Conservation (phyloP, 2,888 invertebrate species). For the Sylvicola fuscatus region DNA sequence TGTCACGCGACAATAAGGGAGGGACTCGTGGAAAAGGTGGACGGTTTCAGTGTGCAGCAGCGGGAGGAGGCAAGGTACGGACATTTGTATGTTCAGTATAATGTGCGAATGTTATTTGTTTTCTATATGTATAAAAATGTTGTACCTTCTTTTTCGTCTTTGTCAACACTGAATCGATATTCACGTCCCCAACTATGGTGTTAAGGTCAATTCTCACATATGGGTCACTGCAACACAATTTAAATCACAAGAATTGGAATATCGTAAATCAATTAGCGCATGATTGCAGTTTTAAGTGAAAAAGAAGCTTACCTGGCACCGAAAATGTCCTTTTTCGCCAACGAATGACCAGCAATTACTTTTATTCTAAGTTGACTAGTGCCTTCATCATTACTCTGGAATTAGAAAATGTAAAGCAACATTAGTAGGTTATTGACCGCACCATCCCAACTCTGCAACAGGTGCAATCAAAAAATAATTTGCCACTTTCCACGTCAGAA, state of each 20-base stretch:
- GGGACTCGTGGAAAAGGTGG: too few relatives aligned
- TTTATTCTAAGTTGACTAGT: conserved; percentile 66
- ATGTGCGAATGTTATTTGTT: too few relatives aligned
- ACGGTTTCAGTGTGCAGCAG: too few relatives aligned
- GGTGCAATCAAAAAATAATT: too few relatives aligned
- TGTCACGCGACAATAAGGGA: too few relatives aligned
- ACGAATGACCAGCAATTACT: conserved; percentile 68
- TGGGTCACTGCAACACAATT: conserved; percentile 57
- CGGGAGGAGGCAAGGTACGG: too few relatives aligned
- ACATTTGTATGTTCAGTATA: too few relatives aligned
- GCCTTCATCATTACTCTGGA: conserved; percentile 50
- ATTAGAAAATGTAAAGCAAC: conserved; percentile 8
- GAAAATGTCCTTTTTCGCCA: conserved; percentile 98
- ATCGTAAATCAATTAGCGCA: background rate
- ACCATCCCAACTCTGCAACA: too few relatives aligned
- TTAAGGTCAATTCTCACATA: conserved; percentile 87
- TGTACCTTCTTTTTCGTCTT: conserved; percentile 89
- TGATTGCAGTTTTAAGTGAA: background rate
- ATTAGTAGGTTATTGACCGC: too few relatives aligned
- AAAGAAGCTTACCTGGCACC: conserved; percentile 61
- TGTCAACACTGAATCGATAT: conserved; percentile 81
- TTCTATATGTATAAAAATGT: conserved; percentile 4
- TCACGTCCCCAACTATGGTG: conserved; percentile 65
- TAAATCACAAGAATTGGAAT: conserved; percentile 3
- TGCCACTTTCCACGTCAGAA: too few relatives aligned